Conservation (phyloP, 1,140 invertebrate genomes). For the Neomicropteryx cornuta region DNA sequence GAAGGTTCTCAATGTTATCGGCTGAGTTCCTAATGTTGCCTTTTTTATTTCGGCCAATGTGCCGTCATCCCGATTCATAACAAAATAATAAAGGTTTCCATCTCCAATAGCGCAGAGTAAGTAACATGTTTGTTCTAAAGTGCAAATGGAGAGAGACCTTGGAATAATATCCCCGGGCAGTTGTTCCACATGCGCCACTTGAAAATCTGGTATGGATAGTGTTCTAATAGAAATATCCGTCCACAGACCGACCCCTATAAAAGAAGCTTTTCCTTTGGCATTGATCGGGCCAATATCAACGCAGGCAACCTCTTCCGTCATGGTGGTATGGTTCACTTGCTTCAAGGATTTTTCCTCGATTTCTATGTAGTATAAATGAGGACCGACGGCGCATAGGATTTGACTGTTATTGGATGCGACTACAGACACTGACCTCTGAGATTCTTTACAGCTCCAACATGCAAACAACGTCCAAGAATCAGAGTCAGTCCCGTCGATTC, state of each 20-base stretch:
- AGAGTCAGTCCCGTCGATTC: constrained; percentile 55
- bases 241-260: constrained; percentile 93
- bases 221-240: constrained; percentile 91
- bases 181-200: constrained; percentile 73
- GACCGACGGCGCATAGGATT: constrained; percentile 80
- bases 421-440: constrained; percentile 71
- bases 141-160: constrained; percentile 87
- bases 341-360: constrained; percentile 47
- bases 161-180: constrained; percentile 88
- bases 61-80: constrained; percentile 62
- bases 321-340: too few species aligned
- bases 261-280: constrained; percentile 47
- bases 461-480: constrained; percentile 55
- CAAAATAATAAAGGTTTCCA: constrained; percentile 96
- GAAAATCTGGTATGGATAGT: constrained; percentile 65
- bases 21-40: constrained; percentile 93
- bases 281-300: constrained; percentile 84
- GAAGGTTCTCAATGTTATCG: constrained; percentile 87
- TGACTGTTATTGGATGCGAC: constrained; percentile 78
- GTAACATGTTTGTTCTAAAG: constrained; percentile 88
- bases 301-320: constrained; percentile 93
- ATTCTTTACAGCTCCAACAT: constrained; percentile 69
- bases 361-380: constrained; percentile 81
- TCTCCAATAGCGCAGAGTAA: constrained; percentile 90
- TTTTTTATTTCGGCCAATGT: constrained; percentile 74